Conservation (phyloP, 2,888 invertebrate species). For the Eulithis prunata region DNA sequence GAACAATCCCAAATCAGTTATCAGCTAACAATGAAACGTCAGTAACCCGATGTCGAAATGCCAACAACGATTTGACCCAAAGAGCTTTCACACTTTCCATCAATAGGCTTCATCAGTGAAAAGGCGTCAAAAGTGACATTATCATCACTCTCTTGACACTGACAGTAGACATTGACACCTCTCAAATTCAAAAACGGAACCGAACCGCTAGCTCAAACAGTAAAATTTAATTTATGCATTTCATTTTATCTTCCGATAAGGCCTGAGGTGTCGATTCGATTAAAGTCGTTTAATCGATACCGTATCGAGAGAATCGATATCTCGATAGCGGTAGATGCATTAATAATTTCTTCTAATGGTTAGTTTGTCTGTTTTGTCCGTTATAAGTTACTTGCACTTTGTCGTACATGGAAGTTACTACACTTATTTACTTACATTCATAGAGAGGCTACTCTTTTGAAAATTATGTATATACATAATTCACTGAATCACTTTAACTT, state of each 20-base stretch:
- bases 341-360: slow-evolving; percentile 24
- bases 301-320: slow-evolving; percentile 43
- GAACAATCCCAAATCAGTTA: background rate
- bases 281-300: slow-evolving; percentile 42
- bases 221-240: slow-evolving; percentile 37
- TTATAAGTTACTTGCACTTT: slow-evolving; percentile 21
- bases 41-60: background rate
- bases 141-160: slow-evolving; percentile 32
- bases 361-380: slow-evolving; percentile 11
- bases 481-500: too few relatives aligned
- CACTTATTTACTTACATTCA: background rate
- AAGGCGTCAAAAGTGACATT: slow-evolving; percentile 38
- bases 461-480: too few relatives aligned
- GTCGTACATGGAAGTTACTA: background rate
- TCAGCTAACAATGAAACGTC: slow-evolving; percentile 10
- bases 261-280: slow-evolving; percentile 49
- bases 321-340: slow-evolving; percentile 30
- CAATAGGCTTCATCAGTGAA: slow-evolving; percentile 33
- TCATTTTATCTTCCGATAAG: slow-evolving; percentile 47
- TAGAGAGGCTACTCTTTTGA: too few relatives aligned
- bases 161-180: slow-evolving; percentile 30
- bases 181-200: slow-evolving; percentile 28
- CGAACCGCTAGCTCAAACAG: slow-evolving; percentile 38
- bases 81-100: slow-evolving; percentile 36
- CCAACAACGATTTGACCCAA: slow-evolving; percentile 28